These are phyloP conservation scores for Pangasianodon hypophthalmus DNA, from an alignment of 2,113 vertebrate genomes.

Conservation along the genomic window DNA sequence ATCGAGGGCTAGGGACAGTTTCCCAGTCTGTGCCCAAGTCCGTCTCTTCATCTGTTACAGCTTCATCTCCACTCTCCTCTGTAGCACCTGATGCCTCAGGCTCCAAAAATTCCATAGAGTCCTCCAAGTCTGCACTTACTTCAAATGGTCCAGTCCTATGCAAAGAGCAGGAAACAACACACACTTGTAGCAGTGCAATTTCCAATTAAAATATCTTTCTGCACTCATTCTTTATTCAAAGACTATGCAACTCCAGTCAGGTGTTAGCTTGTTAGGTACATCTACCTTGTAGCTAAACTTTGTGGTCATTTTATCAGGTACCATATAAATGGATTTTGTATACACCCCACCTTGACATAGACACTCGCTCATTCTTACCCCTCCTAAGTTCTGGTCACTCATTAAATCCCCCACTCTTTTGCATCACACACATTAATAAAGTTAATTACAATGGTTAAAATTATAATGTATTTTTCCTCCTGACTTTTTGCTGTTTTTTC, in stretches of 20 bases:
- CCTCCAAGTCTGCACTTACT: conserved; percentile 89
- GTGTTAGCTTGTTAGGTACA: too few relatives aligned
- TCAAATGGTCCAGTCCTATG: conserved; percentile 92
- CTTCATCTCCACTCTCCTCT: conserved; percentile 91
- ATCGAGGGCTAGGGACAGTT: conserved; percentile 93
- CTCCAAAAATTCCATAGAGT: conserved; percentile 97
- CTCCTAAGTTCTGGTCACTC: not conserved
- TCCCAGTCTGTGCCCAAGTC: conserved; percentile 98
- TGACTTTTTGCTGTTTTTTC: not conserved
- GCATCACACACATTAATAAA: not conserved
- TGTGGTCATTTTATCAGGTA: not conserved
- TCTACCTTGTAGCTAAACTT: not conserved
- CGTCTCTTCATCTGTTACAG: conserved; percentile 89
- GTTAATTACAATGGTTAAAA: not conserved
- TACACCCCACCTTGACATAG: not conserved
- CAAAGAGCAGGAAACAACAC: not conserved
- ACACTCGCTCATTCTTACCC: not conserved
- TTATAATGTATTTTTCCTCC: not conserved
- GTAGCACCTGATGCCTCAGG: conserved; percentile 82
- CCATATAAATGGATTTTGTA: not conserved
- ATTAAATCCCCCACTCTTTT: not conserved
- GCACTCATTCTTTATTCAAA: not conserved
- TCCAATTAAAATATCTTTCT: not conserved
- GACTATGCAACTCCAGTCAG: not conserved
- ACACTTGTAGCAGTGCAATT: not conserved